These are phyloP conservation scores for Luehdorfia chinensis DNA, from an alignment of 1,140 invertebrate species.

Conservation along the genomic window DNA sequence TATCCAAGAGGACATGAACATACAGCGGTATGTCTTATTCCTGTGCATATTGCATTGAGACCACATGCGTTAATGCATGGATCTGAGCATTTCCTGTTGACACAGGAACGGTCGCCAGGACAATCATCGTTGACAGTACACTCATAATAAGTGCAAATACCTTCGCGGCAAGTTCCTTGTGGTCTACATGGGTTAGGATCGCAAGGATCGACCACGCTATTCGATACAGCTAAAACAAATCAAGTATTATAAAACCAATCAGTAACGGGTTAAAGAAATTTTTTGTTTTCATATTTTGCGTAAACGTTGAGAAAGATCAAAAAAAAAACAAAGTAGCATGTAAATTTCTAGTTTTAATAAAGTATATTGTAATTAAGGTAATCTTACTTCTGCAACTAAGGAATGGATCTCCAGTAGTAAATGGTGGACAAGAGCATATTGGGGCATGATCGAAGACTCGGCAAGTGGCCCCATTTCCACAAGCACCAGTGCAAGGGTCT, in stretches of 20 bases:
- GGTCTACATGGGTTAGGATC: slow-evolving; percentile 87
- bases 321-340: too few species aligned
- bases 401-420: slow-evolving; percentile 87
- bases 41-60: slow-evolving; percentile 88
- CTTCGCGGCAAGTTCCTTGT: slow-evolving; percentile 88
- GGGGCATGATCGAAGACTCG: slow-evolving; percentile 88
- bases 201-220: slow-evolving; percentile 81
- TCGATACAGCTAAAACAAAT: slow-evolving; percentile 18
- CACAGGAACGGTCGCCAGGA: slow-evolving; percentile 87
- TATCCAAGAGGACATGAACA: slow-evolving; percentile 83
- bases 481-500: slow-evolving; percentile 85
- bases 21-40: slow-evolving; percentile 87
- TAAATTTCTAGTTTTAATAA: too few species aligned
- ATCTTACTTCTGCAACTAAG: slow-evolving; percentile 78
- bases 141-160: slow-evolving; percentile 89
- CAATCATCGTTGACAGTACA: slow-evolving; percentile 92
- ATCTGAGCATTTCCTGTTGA: slow-evolving; percentile 88
- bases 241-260: too few species aligned
- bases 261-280: too few species aligned
- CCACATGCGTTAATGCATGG: slow-evolving; percentile 90
- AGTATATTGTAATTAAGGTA: neutral
- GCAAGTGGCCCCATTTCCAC: slow-evolving; percentile 83
- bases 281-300: too few species aligned
- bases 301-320: too few species aligned
- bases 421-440: slow-evolving; percentile 85